A percentile compares a stretch with the other conserved stretches of the same genome.
These are phyloP conservation scores for Latheticus oryzae DNA, from an alignment of 2,888 invertebrate genomes.

Conservation along the genomic window DNA sequence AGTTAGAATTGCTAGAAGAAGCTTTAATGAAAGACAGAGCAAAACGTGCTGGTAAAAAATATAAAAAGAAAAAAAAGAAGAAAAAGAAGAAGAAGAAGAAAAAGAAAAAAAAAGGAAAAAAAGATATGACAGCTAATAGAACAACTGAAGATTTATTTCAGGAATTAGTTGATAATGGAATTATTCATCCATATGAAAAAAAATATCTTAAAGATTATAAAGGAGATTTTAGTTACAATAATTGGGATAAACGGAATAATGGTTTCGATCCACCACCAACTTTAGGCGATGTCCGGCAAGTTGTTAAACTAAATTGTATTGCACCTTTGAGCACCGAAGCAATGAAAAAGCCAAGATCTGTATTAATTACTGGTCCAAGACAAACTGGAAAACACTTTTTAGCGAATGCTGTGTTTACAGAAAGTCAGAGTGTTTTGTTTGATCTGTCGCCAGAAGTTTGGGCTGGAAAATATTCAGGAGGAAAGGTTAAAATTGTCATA, in stretches of 20 bases:
- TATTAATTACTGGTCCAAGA: slow-evolving; percentile 78
- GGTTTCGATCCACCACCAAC: slow-evolving; percentile 67
- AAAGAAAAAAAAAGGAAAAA: slow-evolving; percentile 67
- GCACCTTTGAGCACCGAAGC: slow-evolving; percentile 68
- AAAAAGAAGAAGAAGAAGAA: slow-evolving; percentile 55
- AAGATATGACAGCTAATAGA: slow-evolving; percentile 74
- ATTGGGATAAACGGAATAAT: slow-evolving; percentile 47
- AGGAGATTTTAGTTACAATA: slow-evolving; percentile 76
- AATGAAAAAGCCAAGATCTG: slow-evolving; percentile 68
- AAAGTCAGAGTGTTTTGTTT: slow-evolving; percentile 80
- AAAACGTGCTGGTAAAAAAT: slow-evolving; percentile 53
- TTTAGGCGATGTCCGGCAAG: slow-evolving; percentile 72
- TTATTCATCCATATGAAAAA: slow-evolving; percentile 71
- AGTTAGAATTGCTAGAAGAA: slow-evolving; percentile 68
- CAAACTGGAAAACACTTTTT: slow-evolving; percentile 79
- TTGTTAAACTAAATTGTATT: slow-evolving; percentile 72
- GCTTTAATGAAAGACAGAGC: slow-evolving; percentile 64
- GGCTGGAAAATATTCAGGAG: slow-evolving; percentile 76
- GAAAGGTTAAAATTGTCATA: slow-evolving; percentile 63
- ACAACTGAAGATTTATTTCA: slow-evolving; percentile 77
- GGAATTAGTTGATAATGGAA: slow-evolving; percentile 76
- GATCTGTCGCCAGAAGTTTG: slow-evolving; percentile 79
- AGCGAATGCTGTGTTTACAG: slow-evolving; percentile 79
- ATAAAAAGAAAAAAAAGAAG: slow-evolving; percentile 56
- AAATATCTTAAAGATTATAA: slow-evolving; percentile 71